phyloP scores from a whole-genome alignment of 2,888 invertebrate genomes.

The Drosophila nr. medialis region DNA sequence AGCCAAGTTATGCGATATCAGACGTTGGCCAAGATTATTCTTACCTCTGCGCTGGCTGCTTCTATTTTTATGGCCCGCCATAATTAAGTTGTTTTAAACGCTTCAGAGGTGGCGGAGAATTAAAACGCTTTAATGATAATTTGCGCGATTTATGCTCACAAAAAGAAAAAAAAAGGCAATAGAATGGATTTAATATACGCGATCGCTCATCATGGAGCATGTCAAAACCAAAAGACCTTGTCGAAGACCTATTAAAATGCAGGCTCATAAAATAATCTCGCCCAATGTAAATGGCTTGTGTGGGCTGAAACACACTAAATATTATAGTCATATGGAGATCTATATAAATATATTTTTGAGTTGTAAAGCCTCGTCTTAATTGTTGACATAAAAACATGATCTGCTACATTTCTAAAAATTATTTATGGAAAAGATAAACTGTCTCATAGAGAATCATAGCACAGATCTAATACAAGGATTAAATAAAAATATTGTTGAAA shows the following conservation, averaged over 20 bases:
- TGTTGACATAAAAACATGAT: neutral
- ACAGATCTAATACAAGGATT: neutral
- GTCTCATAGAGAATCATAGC: neutral
- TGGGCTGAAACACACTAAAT: slow-evolving; percentile 38
- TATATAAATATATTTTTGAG: slow-evolving; percentile 12
- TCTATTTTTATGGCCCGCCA: slow-evolving; percentile 57
- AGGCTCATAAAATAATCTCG: slow-evolving; percentile 42
- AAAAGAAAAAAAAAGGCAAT: slow-evolving; percentile 27
- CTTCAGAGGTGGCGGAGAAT: slow-evolving; percentile 2
- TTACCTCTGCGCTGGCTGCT: slow-evolving; percentile 17
- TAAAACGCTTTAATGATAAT: slow-evolving; percentile 48
- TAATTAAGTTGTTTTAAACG: slow-evolving; percentile 67
- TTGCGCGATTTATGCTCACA: slow-evolving; percentile 56
- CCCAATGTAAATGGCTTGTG: slow-evolving; percentile 22
- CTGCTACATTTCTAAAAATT: neutral
- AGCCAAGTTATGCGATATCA: slow-evolving; percentile 76
- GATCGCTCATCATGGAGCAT: slow-evolving; percentile 37
- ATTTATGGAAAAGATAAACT: neutral
- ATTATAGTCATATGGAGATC: slow-evolving; percentile 24
- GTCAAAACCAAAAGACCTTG: slow-evolving; percentile 37
- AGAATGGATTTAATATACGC: slow-evolving; percentile 21
- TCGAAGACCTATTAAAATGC: slow-evolving; percentile 24
- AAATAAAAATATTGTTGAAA: neutral
- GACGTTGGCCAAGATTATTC: slow-evolving; percentile 49
- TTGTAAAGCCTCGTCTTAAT: neutral